These are phyloP conservation scores for Anguilla rostrata DNA, from an alignment of 2,113 vertebrate species.

Conservation along the genomic window DNA sequence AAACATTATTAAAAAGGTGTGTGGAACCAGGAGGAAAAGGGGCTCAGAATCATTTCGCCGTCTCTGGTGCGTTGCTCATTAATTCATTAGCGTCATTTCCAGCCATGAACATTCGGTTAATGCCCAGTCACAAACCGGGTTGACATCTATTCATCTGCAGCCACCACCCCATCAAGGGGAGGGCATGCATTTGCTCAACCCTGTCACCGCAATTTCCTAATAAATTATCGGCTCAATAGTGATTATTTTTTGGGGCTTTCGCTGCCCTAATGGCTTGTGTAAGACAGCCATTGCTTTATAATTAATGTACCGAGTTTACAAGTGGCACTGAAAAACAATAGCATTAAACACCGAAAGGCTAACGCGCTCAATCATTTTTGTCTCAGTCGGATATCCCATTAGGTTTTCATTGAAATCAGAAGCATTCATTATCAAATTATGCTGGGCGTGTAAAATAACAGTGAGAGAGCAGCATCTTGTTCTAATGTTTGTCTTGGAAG, in stretches of 20 bases:
- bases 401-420: neutral
- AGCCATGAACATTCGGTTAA: neutral
- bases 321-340: constrained; percentile 5
- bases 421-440: neutral
- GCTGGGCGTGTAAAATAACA: neutral
- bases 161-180: neutral
- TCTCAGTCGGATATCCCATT: neutral
- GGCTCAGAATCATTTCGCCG: neutral
- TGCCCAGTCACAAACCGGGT: neutral
- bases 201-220: neutral
- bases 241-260: constrained; percentile 3
- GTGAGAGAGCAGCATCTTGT: neutral
- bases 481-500: neutral
- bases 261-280: constrained; percentile 6
- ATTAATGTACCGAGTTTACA: constrained; percentile 19
- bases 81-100: neutral
- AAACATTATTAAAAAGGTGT: neutral
- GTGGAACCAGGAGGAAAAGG: neutral
- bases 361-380: neutral
- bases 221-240: constrained; percentile 21
- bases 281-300: neutral
- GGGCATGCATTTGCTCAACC: neutral
- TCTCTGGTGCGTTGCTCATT: neutral
- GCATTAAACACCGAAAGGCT: neutral
- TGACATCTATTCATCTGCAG: neutral